Evolutionary conservation across 2,888 invertebrate species (phyloP), one percentile per base, ranked within the genome.

Genomic region (Pachydiplax longipennis): DNA sequence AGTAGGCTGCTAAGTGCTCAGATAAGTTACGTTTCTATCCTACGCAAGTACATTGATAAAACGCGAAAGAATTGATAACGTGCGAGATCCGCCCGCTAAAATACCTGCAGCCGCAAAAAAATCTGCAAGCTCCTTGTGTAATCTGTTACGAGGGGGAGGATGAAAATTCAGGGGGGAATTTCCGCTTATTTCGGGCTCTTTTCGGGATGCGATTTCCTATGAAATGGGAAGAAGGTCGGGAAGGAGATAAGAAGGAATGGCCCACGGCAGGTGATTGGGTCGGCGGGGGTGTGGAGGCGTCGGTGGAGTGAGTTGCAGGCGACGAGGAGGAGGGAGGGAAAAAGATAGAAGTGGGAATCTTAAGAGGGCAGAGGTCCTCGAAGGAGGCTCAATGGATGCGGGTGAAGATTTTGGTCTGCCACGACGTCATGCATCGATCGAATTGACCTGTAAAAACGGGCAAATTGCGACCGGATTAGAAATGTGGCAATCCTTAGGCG

Each of bases 381-480:
- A 87, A 65, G 87, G 65, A 87, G 48, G 65, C 65, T 87, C 61
- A n/a, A 61, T 87, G 61, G 37, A 87, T 65, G 61, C 61, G 61
- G 87, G 87, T 61, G 37, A 65, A 61, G n/a, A 87, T 87, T 87
- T 87, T 61, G 37, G 87, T 61, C 87, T 35, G 58, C 87, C 37
- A 37, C 58, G 87, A 87, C 87, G 87, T 87, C 87, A 87, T 37
- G 35, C 65, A 87, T 87, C 58, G 87, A 87, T 87, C 61, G 87
- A 61, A 87, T 87, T 87, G 87, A 87, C 61, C 61, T 87, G 58
- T 61, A 87, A 87, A 61, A 53, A 53, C 18, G 53, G 53, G 65
- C n/a, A 37, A 87, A n/a, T 22, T 2, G 87, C 87, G 87, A 61
- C 40, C 22, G n/a, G 61, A 65, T 48, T 61, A 58, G 37, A 37